Percentiles rank a stretch among this genome's conserved stretches.
phyloP scores from a whole-genome alignment of 2,797 vertebrate genomes.

The Enteromius unitaeniatus region DNA sequence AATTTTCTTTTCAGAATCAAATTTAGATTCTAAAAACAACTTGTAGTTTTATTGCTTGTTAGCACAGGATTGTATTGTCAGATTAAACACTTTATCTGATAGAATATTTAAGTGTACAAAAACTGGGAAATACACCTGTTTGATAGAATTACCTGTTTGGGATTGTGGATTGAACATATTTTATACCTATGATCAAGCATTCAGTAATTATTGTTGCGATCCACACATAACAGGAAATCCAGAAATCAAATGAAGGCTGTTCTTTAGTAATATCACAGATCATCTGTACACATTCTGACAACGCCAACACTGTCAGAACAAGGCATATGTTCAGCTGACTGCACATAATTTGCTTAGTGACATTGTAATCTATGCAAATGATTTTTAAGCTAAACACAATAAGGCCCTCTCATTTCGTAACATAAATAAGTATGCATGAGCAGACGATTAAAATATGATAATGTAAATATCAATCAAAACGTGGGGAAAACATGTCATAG shows the following conservation, averaged over 20 bases:
- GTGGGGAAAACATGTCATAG: slow-evolving; percentile 49
- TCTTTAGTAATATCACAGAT: neutral
- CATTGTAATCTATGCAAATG: slow-evolving; percentile 55
- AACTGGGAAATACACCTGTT: neutral
- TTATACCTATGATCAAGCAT: neutral
- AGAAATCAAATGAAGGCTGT: neutral
- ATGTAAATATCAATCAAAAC: slow-evolving; percentile 60
- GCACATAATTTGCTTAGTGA: slow-evolving; percentile 45
- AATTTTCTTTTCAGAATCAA: neutral
- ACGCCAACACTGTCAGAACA: slow-evolving; percentile 20
- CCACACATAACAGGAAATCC: neutral
- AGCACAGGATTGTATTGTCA: neutral
- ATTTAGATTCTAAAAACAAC: neutral
- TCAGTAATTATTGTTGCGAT: neutral
- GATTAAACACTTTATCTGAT: neutral
- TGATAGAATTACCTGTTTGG: neutral
- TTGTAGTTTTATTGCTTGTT: neutral
- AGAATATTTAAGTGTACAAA: neutral
- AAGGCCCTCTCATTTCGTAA: slow-evolving; percentile 29
- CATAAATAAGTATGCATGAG: slow-evolving; percentile 49
- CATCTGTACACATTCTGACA: slow-evolving; percentile 1
- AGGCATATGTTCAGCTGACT: slow-evolving; percentile 35
- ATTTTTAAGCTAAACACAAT: slow-evolving; percentile 49
- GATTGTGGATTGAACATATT: neutral
- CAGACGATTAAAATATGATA: slow-evolving; percentile 36